Percentiles rank a stretch among this genome's conserved stretches.
These are phyloP conservation scores for Rhyacophila evoluta DNA, from an alignment of 2,888 invertebrate species.

Conservation along the genomic window DNA sequence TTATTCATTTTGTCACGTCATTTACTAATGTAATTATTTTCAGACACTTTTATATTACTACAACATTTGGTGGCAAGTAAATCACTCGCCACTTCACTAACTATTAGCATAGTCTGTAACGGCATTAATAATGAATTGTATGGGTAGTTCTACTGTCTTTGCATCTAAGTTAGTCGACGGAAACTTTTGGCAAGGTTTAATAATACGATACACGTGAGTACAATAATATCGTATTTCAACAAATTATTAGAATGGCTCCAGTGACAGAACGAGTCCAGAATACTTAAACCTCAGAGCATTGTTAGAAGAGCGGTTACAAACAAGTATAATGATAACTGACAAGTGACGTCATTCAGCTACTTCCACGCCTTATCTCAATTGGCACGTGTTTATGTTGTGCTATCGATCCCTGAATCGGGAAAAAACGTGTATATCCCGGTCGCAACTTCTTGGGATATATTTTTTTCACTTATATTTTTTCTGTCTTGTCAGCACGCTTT, in stretches of 20 bases:
- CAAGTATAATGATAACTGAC: constrained; percentile 14
- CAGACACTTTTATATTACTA: too few relatives aligned
- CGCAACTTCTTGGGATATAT: not conserved
- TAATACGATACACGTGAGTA: not conserved
- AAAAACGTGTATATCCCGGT: not conserved
- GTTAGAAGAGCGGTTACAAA: constrained; percentile 18
- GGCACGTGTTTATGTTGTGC: constrained; percentile 16
- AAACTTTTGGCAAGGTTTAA: not conserved
- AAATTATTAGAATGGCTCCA: constrained; percentile 33
- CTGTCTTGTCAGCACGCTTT: not conserved
- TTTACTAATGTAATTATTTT: too few relatives aligned
- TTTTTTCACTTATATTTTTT: not conserved
- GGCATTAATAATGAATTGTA: too few relatives aligned
- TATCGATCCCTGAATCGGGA: not conserved
- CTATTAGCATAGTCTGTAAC: too few relatives aligned
- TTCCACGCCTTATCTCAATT: not conserved
- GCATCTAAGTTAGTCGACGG: not conserved
- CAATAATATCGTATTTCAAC: constrained; percentile 45
- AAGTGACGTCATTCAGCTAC: not conserved
- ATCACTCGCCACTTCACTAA: too few relatives aligned
- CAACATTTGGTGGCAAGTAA: too few relatives aligned
- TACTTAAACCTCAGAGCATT: constrained; percentile 36
- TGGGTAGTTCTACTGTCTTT: not conserved
- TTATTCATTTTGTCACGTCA: too few relatives aligned
- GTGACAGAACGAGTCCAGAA: constrained; percentile 33